These are phyloP conservation scores for Bucorvus abyssinicus DNA, from an alignment of 2,797 vertebrate genomes.

Conservation along the genomic window DNA sequence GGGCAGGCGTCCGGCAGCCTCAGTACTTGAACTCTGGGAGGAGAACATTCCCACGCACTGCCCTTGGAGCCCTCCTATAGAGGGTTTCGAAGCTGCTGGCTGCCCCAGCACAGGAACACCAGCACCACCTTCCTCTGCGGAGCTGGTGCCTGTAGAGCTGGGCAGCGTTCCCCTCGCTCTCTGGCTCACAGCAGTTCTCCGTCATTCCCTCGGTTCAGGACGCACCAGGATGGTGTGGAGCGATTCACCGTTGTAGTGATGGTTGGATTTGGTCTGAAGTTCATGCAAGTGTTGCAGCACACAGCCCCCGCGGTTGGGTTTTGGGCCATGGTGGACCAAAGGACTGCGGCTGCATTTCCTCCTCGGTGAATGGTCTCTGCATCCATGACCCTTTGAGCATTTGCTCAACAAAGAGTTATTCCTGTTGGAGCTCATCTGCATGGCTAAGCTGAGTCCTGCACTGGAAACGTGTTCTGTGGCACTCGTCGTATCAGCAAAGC, in stretches of 20 bases:
- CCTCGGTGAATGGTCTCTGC: not conserved
- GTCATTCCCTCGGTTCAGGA: accelerated
- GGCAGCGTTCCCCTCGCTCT: not conserved
- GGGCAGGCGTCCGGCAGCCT: not conserved
- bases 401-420: not conserved
- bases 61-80: not conserved
- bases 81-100: not conserved
- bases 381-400: not conserved
- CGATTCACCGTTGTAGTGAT: not conserved
- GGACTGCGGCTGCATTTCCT: accelerated
- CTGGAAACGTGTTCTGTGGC: too few species aligned
- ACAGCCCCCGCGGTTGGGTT: accelerated
- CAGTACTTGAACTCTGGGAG: not conserved
- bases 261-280: not conserved
- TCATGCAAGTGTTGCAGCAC: not conserved
- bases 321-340: not conserved
- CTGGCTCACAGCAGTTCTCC: not conserved
- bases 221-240: not conserved
- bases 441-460: too few species aligned
- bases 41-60: not conserved
- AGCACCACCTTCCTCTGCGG: not conserved
- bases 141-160: not conserved
- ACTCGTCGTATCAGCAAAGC: not conserved
- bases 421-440: not conserved
- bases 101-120: accelerated